These are phyloP conservation scores for Daphoenositta chrysoptera DNA, from an alignment of 2,113 vertebrate species.

Conservation along the genomic window DNA sequence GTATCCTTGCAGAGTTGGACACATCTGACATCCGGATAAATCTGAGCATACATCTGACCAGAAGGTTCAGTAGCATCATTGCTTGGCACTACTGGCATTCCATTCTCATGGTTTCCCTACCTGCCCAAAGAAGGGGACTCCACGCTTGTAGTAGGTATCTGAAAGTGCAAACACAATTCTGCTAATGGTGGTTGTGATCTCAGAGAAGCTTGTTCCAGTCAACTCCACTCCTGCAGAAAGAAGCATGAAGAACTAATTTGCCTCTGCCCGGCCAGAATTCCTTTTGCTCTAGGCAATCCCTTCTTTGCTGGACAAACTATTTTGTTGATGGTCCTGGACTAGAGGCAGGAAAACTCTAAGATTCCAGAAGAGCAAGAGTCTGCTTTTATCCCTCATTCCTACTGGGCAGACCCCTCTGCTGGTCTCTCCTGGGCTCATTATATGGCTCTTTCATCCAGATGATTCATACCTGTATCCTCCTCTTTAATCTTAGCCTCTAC, in stretches of 20 bases:
- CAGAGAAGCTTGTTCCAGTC: constrained; percentile 33
- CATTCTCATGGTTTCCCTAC: constrained; percentile 26
- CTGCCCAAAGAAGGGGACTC: constrained; percentile 74
- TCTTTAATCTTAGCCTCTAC: constrained; percentile 72
- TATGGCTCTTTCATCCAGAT: not conserved
- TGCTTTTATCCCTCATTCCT: not conserved
- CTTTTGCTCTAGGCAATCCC: not conserved
- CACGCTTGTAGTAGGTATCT: constrained; percentile 63
- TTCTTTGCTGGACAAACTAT: not conserved
- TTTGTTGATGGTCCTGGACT: not conserved
- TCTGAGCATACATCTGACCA: not conserved
- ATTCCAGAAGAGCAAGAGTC: not conserved
- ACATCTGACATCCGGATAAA: no score
- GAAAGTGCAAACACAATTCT: constrained; percentile 58
- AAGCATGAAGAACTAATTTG: not conserved
- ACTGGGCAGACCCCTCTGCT: not conserved
- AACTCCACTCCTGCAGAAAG: constrained; percentile 64
- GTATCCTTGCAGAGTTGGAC: not conserved
- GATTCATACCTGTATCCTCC: constrained; percentile 71
- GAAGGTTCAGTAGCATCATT: not conserved
- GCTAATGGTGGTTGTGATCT: constrained; percentile 62
- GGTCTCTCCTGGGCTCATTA: not conserved
- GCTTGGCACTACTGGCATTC: not conserved
- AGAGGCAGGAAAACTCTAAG: not conserved
- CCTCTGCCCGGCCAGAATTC: not conserved